Evolutionary conservation across 2,797 vertebrate genomes (phyloP).

Genomic region (Tiaroga cobitis): DNA sequence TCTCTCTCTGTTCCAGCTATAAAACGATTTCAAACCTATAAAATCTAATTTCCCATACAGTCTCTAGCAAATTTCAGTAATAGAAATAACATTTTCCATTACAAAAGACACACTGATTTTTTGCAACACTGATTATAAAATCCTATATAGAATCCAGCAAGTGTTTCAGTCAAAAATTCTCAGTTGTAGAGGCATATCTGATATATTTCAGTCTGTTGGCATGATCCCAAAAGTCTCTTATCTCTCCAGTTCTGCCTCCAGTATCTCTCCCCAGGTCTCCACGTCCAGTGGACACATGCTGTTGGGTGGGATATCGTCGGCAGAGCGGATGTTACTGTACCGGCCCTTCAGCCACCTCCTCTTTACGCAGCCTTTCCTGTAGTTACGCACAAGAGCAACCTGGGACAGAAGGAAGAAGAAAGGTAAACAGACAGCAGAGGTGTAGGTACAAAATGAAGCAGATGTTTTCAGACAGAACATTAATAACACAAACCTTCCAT

Average conservation of each 20-base stretch:
- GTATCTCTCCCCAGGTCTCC: conserved; percentile 90
- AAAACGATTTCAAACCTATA: not conserved
- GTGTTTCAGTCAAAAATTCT: conserved; percentile 16
- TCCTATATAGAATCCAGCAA: not conserved
- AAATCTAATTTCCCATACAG: not conserved
- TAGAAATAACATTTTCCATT: not conserved
- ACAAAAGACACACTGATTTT: not conserved
- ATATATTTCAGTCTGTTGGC: not conserved
- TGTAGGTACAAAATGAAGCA: not conserved
- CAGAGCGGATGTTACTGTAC: conserved; percentile 85
- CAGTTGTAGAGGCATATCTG: not conserved
- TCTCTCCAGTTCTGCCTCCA: conserved; percentile 89
- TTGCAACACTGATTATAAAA: conserved; percentile 3
- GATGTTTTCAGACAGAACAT: not conserved
- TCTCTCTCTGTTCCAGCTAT: not conserved
- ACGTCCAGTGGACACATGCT: conserved; percentile 85
- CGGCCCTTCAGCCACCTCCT: conserved; percentile 85
- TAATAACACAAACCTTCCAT: conserved; percentile 81
- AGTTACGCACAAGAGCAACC: conserved; percentile 87
- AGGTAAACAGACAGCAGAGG: not conserved
- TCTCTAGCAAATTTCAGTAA: not conserved
- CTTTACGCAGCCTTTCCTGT: conserved; percentile 85
- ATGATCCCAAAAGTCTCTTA: conserved; percentile 53
- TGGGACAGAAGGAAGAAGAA: conserved; percentile 57
- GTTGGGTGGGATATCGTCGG: conserved; percentile 75